Conservation (phyloP, 2,113 vertebrate species). For the Coptodon bakossiorum region DNA sequence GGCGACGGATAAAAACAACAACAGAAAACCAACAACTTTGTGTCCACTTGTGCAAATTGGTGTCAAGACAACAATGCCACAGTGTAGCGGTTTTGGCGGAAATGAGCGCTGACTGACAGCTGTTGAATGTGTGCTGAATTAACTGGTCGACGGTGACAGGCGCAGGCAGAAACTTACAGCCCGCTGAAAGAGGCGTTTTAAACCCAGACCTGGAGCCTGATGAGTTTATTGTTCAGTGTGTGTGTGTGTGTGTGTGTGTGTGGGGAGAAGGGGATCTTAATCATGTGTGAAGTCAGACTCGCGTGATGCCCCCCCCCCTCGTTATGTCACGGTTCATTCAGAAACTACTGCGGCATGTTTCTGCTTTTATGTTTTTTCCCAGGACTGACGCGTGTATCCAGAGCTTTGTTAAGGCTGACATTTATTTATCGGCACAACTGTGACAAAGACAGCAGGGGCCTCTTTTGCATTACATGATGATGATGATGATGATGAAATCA, state of each 20-base stretch:
- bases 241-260: not conserved
- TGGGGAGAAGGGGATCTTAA: not conserved
- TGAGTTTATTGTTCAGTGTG: not conserved
- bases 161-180: not conserved
- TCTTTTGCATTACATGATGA: not conserved
- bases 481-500: not conserved
- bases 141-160: not conserved
- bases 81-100: not conserved
- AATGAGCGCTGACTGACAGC: slow-evolving; percentile 38
- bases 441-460: not conserved
- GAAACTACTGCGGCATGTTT: slow-evolving; percentile 18
- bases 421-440: not conserved
- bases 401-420: not conserved
- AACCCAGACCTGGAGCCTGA: not conserved
- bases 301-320: not conserved
- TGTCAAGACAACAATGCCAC: not conserved
- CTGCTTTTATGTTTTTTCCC: not conserved
- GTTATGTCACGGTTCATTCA: slow-evolving; percentile 32
- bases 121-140: slow-evolving; percentile 39
- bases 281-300: not conserved
- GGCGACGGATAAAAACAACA: not conserved
- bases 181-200: not conserved
- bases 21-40: slow-evolving; percentile 32
- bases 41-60: not conserved
- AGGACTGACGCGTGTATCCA: not conserved